A percentile compares a stretch with the other conserved stretches of the same genome.
Evolutionary conservation across 2,888 invertebrate species (phyloP).

Genomic region (Ecliptopera silaceata): DNA sequence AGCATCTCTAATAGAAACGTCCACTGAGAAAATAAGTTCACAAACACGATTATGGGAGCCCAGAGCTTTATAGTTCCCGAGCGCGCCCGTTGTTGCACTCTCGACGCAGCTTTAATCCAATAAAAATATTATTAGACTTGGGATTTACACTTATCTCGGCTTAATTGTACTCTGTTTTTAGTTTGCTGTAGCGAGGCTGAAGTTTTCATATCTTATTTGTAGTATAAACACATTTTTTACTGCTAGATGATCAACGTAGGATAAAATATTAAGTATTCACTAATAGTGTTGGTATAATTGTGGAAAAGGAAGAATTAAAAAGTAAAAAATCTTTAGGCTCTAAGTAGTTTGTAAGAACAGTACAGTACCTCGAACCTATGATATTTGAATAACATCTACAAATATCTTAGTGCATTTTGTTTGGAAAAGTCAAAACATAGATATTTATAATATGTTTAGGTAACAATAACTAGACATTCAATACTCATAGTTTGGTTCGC

Average conservation of each 20-base stretch:
- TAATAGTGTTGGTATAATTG: no score
- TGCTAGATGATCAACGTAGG: no score
- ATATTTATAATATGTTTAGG: no score
- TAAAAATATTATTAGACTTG: constrained; percentile 35
- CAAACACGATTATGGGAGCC: constrained; percentile 13
- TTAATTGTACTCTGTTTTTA: constrained; percentile 17
- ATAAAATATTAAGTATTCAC: no score
- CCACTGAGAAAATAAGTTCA: constrained; percentile 7
- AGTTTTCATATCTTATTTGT: not conserved
- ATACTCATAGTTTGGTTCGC: not conserved
- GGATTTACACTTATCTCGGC: constrained; percentile 29
- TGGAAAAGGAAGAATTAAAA: no score
- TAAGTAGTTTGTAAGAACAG: no score
- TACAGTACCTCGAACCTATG: no score
- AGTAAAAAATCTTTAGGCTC: no score
- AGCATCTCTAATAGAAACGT: not conserved
- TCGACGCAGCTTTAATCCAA: constrained; percentile 28
- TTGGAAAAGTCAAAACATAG: no score
- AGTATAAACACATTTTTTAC: no score
- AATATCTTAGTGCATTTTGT: no score
- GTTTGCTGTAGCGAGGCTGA: constrained; percentile 2
- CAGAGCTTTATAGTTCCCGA: constrained; percentile 9
- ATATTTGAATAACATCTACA: no score
- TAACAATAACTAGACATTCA: not conserved
- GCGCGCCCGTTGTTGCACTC: constrained; percentile 26